phyloP scores from a whole-genome alignment of 2,797 vertebrate genomes.

The Gouania willdenowi region DNA sequence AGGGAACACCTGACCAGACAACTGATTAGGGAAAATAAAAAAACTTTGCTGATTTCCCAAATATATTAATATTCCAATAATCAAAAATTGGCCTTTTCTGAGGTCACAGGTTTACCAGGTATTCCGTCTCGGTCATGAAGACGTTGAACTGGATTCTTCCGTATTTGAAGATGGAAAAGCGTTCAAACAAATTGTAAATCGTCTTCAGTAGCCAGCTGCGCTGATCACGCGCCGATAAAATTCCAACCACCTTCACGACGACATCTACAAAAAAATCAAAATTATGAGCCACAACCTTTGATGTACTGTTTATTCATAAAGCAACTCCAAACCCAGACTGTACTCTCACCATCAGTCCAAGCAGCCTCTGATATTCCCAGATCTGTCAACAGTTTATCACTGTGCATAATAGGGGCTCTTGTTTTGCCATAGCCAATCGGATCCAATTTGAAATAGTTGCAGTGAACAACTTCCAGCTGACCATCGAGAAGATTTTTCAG shows the following conservation, averaged over 20 bases:
- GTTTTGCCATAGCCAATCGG: conserved; percentile 60
- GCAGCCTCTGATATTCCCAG: conserved; percentile 79
- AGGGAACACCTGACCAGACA: no score
- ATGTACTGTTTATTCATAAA: background rate
- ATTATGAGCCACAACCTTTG: background rate
- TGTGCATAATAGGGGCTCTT: conserved; percentile 74
- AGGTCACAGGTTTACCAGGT: conserved; percentile 68
- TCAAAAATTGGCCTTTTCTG: background rate
- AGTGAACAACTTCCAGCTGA: conserved; percentile 82
- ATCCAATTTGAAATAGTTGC: conserved; percentile 89
- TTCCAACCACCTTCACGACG: conserved; percentile 85
- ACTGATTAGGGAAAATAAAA: no score
- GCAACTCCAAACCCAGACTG: no score
- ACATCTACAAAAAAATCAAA: conserved; percentile 65
- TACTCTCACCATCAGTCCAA: conserved; percentile 84
- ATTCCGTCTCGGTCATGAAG: conserved; percentile 86
- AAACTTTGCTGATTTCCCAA: no score
- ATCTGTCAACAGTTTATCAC: conserved; percentile 81
- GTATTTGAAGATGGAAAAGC: conserved; percentile 82
- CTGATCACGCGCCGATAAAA: conserved; percentile 75
- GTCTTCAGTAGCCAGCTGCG: conserved; percentile 81
- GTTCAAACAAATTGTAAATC: conserved; percentile 81
- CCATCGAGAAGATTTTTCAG: conserved; percentile 74
- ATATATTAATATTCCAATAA: no score
- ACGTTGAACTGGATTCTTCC: conserved; percentile 90